These are phyloP conservation scores for Bugulina stolonifera DNA, from an alignment of 2,888 invertebrate genomes.

Conservation along the genomic window DNA sequence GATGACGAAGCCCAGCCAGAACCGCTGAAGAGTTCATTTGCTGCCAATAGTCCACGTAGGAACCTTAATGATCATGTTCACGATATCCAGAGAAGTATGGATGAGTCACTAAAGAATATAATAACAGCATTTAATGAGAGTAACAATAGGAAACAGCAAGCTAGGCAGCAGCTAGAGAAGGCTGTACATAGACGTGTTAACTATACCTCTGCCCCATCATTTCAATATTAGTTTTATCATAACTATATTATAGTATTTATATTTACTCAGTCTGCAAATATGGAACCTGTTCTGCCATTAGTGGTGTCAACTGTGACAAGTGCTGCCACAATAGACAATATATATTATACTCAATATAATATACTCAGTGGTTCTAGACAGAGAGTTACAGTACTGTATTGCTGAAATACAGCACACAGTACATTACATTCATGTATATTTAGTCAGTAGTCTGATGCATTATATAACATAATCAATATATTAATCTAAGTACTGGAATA, in stretches of 20 bases:
- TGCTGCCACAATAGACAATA: no score
- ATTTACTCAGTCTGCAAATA: neutral
- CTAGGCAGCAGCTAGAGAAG: constrained; percentile 21
- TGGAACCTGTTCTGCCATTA: neutral
- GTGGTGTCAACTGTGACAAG: no score
- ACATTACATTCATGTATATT: no score
- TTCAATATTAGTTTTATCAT: neutral
- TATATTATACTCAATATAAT: no score
- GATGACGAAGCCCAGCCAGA: neutral
- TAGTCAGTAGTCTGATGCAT: no score
- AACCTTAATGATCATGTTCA: constrained; percentile 21
- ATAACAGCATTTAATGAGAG: constrained; percentile 18
- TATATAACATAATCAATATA: no score
- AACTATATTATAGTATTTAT: neutral
- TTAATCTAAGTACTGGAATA: no score
- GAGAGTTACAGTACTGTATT: no score
- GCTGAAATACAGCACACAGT: no score
- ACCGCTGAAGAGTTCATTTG: neutral
- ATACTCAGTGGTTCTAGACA: no score
- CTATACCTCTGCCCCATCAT: neutral
- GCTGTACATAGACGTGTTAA: constrained; percentile 23
- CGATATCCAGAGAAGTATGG: constrained; percentile 20
- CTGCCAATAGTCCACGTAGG: constrained; percentile 3
- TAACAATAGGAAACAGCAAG: constrained; percentile 4
- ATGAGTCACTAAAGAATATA: constrained; percentile 16